Evolutionary conservation across 1,140 invertebrate genomes (phyloP).

Genomic region (Ceratoteleas bidentatus): DNA sequence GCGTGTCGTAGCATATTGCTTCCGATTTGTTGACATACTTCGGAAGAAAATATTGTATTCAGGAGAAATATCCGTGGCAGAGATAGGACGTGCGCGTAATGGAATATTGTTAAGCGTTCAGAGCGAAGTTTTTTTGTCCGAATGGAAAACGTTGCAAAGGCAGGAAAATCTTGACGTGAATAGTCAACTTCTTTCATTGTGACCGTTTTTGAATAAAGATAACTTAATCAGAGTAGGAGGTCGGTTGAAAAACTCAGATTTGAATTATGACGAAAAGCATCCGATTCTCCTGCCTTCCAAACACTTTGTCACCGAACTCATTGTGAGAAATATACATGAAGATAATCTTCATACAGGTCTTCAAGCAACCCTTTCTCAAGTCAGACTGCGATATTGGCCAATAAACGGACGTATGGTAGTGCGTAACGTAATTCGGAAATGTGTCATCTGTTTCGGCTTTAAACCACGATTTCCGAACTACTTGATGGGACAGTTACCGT

Average conservation of each 20-base stretch:
- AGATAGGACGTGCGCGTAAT: constrained; percentile 12
- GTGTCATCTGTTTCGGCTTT: constrained; percentile 38
- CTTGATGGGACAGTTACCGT: constrained; percentile 53
- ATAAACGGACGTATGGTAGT: constrained; percentile 25
- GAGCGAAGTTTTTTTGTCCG: constrained; percentile 1
- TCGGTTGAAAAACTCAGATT: constrained; percentile 62
- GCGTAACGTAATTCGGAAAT: constrained; percentile 30
- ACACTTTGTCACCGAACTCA: constrained; percentile 43
- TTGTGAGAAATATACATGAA: constrained; percentile 42
- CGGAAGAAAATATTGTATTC: constrained; percentile 13
- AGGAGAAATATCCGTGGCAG: constrained; percentile 13
- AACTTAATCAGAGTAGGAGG: constrained; percentile 70
- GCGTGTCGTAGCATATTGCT: constrained; percentile 22
- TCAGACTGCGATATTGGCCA: constrained; percentile 29
- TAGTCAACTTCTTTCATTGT: constrained; percentile 36
- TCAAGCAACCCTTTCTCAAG: constrained; percentile 18
- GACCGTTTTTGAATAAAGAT: constrained; percentile 68
- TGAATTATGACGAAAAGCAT: constrained; percentile 49
- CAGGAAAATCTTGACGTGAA: background rate
- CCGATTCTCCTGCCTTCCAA: constrained; percentile 57
- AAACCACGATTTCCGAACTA: constrained; percentile 26
- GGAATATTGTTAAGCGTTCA: constrained; percentile 21
- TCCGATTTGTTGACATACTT: constrained; percentile 23
- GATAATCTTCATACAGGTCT: constrained; percentile 18
- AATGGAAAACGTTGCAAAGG: constrained; percentile 15